Percentiles rank a stretch among this genome's conserved stretches.
Evolutionary conservation across 2,113 vertebrate genomes (phyloP).

Genomic region (Corythornis cristatus): DNA sequence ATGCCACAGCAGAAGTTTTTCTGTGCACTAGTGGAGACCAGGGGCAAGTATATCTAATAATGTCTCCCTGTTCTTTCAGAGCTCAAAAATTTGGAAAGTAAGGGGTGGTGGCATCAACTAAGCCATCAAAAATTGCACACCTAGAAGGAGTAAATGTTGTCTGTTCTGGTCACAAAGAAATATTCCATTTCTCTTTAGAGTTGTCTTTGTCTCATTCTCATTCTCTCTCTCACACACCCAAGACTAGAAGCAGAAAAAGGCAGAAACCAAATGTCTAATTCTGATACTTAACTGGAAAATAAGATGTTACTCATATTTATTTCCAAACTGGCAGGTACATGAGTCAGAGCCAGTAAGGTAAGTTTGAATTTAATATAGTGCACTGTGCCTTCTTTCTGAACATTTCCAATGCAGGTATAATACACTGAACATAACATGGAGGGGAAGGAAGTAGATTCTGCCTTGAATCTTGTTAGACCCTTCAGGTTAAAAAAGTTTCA

Average conservation of each 20-base stretch:
- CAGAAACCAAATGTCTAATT: neutral
- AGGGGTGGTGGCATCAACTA: neutral
- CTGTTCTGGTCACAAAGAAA: neutral
- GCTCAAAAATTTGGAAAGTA: neutral
- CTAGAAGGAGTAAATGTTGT: neutral
- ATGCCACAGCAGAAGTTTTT: neutral
- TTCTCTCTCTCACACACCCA: neutral
- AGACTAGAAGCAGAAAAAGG: neutral
- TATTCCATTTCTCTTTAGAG: neutral
- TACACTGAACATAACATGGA: neutral
- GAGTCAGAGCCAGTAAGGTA: neutral
- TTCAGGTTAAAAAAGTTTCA: neutral
- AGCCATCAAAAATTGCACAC: neutral
- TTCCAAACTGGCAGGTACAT: neutral
- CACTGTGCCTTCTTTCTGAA: neutral
- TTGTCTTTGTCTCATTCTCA: neutral
- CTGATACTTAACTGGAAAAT: neutral
- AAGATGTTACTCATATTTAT: neutral
- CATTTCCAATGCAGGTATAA: neutral
- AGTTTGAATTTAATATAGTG: neutral
- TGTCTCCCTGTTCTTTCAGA: neutral
- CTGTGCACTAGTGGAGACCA: neutral
- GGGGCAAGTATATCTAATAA: neutral
- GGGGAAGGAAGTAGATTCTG: neutral
- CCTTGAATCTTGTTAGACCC: neutral